Evolutionary conservation across 2,888 invertebrate species (phyloP).

Genomic region (Napeogenes inachia): DNA sequence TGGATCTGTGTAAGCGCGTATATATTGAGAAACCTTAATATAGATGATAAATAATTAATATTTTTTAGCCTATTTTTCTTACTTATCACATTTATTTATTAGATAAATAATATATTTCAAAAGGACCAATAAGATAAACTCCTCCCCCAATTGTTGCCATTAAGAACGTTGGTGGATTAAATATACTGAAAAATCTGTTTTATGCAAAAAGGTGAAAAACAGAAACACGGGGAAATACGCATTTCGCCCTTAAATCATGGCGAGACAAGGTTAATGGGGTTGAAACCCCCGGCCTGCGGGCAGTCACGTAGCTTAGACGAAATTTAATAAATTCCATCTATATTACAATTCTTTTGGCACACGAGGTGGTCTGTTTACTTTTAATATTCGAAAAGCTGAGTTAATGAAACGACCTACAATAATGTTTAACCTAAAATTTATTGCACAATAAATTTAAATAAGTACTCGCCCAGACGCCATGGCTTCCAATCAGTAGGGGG

Average conservation of each 20-base stretch:
- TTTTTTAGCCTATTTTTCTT: not conserved
- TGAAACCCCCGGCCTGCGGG: conserved; percentile 58
- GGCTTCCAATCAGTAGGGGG: conserved; percentile 25
- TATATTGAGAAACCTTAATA: not conserved
- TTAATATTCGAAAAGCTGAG: conserved; percentile 29
- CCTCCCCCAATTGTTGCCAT: conserved; percentile 5
- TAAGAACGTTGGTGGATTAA: conserved; percentile 47
- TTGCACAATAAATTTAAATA: conserved; percentile 25
- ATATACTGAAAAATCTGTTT: conserved; percentile 60
- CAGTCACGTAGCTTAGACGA: conserved; percentile 59
- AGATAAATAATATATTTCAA: not conserved
- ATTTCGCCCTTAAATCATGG: conserved; percentile 70
- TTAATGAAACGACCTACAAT: conserved; percentile 24
- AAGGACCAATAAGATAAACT: not conserved
- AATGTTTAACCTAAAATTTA: conserved; percentile 24
- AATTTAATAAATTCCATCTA: conserved; percentile 67
- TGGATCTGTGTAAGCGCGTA: not conserved
- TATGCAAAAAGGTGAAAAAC: conserved; percentile 52
- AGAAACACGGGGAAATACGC: conserved; percentile 60
- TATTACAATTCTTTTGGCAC: conserved; percentile 50
- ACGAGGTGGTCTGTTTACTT: conserved; percentile 37
- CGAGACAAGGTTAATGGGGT: conserved; percentile 74
- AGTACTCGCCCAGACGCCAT: conserved; percentile 19
- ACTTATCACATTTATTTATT: not conserved
- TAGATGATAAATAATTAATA: not conserved